Base-by-base conservation (phyloP, 1,140 invertebrate species). In the Intoshia linei region DNA sequence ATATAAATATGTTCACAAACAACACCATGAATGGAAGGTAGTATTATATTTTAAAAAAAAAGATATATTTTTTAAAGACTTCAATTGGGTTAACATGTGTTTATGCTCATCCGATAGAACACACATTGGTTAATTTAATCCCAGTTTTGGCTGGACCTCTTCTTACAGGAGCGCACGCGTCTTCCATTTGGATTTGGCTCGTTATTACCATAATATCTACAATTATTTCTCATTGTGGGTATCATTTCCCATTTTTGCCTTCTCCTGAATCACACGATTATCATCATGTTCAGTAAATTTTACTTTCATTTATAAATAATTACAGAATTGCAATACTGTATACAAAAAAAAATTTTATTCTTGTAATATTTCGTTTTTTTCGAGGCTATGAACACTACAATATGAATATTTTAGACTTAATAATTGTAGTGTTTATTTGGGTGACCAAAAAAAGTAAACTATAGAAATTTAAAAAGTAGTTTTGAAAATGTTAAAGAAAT, bases 231-330 rank as follows among this genome's bases (percentile, higher is more conserved):
- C 76, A 81, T 48, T 74, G 71, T 31, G 76, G 76, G 4, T 79
- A 78, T 47, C 75, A 81, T 56, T 61, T 79, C 44, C 76, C 76
- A 0, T 72, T 78, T 46, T 68, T 78, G 46, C 71, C 73, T 5
- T 76, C 73, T 19, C 73, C 74, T n/a, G 74, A 79, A 56, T 70
- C 72, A 2, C 76, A 81, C 48, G 76, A 79, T 56, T 79, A 72
- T 52, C 76, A 81, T 55, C 76, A 81, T 53, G 25, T 49, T 25
- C 51, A 51, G 51, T 54, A 75, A 74, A 74, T 75, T 56, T 63
- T 31, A 4, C 6, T 3, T 37, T n/a, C n/a, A n/a, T n/a, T n/a
- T n/a, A n/a, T n/a, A n/a, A n/a, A n/a, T n/a, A n/a, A n/a, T n/a
- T n/a, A n/a, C n/a, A n/a, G n/a, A n/a, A n/a, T n/a, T n/a, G n/a